Base-by-base conservation (phyloP, 2,888 invertebrate genomes). In the Hypena proboscidalis region DNA sequence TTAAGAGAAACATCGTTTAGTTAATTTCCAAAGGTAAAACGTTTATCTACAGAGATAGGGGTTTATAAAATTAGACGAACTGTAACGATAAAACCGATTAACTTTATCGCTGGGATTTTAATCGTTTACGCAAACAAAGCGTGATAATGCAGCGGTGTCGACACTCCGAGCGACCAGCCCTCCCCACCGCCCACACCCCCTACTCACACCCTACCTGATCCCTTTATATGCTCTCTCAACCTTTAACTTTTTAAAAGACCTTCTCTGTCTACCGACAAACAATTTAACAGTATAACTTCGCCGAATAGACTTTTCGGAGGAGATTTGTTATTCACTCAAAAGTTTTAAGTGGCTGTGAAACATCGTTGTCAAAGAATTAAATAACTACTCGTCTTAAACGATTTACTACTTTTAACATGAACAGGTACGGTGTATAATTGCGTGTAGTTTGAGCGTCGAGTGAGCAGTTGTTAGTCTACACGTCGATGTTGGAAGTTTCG, bases 261-360 rank as follows among this genome's bases (percentile, higher is more conserved):
- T 79, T 69, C 73, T 77, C 75, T 75, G 76, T 80, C 80, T 79
- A 73, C 77, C 68, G 74, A 80, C 80, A 82, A 85, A 88, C 86
- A 88, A 85, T 89, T 88, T 86, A 86, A 83, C 85, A 77, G 84
- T 72, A 73, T 77, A 87, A 90, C 86, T 89, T 83, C 70, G 69
- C 61, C 72, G 77, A 83, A 85, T 81, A 83, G 82, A 88, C 86
- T 89, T 86, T 88, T 83, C 77, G 67, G 76, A 80, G 75, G 74
- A 86, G 89, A 88, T 90, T 89, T 90, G 89, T 89, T 89, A 89
- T 89, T 88, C 88, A 85, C 83, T 88, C 80, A 80, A 83, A 89
- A 89, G 78, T 89, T 90, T 89, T 87, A 89, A 89, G 89, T 87
- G 88, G 80, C 85, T 89, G 87, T 84, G 88, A 88, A 87, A 86